A percentile compares a stretch with the other conserved stretches of the same genome.
These are phyloP conservation scores for Gila robusta DNA, from an alignment of 2,797 vertebrate species.

Conservation along the genomic window DNA sequence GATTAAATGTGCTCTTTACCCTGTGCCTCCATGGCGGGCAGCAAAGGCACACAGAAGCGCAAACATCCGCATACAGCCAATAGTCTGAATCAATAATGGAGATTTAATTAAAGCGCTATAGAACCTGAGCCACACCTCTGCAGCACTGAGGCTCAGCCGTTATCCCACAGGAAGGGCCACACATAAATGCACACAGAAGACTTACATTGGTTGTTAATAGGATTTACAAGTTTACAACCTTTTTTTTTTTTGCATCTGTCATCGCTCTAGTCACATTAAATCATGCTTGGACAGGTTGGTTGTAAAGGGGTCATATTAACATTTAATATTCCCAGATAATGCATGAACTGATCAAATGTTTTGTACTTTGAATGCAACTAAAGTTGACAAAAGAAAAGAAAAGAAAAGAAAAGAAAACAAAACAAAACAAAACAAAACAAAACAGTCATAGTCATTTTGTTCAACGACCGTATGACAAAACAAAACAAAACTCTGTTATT, in stretches of 20 bases:
- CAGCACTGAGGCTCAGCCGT: slow-evolving; percentile 15
- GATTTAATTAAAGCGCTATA: slow-evolving; percentile 51
- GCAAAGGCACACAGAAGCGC: background rate
- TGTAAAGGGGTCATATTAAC: background rate
- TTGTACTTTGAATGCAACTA: background rate
- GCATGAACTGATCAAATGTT: background rate
- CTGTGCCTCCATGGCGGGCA: background rate
- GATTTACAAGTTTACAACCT: slow-evolving; percentile 8
- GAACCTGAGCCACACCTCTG: background rate
- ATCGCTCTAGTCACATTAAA: background rate
- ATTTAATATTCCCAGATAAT: background rate
- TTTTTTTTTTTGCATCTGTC: background rate
- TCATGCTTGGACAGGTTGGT: background rate
- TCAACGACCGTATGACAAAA: background rate
- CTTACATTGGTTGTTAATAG: background rate
- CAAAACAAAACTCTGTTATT: background rate
- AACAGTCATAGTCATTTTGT: background rate
- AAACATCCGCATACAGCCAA: slow-evolving; percentile 28
- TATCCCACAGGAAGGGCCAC: slow-evolving; percentile 1
- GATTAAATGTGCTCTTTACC: slow-evolving; percentile 32
- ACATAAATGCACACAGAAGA: background rate
- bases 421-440: background rate
- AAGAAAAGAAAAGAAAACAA: background rate
- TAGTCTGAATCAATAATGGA: slow-evolving; percentile 49
- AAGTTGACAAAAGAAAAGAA: background rate